Evolutionary conservation across 2,113 vertebrate genomes (phyloP).

Genomic region (human): DNA sequence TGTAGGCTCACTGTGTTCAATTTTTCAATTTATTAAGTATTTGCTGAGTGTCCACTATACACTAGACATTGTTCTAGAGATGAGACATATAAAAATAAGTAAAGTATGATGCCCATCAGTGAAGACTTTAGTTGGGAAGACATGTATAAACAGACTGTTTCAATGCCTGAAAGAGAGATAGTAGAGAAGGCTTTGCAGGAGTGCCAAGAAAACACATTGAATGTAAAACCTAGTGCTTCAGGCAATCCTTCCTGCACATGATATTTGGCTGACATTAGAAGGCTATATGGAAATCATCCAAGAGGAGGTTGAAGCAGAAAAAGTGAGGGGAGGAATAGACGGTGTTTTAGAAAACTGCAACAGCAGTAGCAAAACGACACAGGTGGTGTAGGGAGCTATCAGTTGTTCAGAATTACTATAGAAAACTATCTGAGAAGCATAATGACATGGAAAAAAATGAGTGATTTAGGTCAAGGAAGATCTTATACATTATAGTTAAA

Average conservation of each 20-base stretch:
- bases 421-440: not conserved
- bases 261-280: not conserved
- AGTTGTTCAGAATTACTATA: not conserved
- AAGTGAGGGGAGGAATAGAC: not conserved
- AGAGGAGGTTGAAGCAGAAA: not conserved
- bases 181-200: not conserved
- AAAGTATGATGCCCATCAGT: not conserved
- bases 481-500: not conserved
- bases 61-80: no score
- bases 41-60: not conserved
- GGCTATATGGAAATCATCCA: not conserved
- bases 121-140: not conserved
- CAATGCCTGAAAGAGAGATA: not conserved
- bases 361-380: not conserved
- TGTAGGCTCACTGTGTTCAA: not conserved
- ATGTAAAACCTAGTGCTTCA: not conserved
- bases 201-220: not conserved
- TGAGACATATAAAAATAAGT: not conserved
- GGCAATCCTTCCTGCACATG: not conserved
- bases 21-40: not conserved
- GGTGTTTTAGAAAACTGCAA: not conserved
- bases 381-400: not conserved
- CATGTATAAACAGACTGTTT: not conserved
- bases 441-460: not conserved
- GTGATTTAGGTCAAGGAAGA: not conserved